Base-by-base conservation (phyloP, 2,888 invertebrate species). In the Lithosia quadra region DNA sequence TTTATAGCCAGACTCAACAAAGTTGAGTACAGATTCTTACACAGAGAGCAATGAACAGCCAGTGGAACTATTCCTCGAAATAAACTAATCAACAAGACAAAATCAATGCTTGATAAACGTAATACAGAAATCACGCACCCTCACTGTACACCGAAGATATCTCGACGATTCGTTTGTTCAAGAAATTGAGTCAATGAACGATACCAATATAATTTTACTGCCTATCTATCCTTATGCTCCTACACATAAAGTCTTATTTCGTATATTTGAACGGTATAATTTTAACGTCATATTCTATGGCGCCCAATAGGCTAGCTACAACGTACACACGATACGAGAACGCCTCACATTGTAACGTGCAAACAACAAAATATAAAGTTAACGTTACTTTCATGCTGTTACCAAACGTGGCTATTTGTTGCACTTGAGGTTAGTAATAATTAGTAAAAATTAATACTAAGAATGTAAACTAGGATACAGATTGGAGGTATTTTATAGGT, bases 131-230 rank as follows among this genome's bases (percentile, higher is more conserved):
- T 84, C 84, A 80, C 81, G 53, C 71, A 70, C 66, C 66, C 71
- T 73, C 33, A 8, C 73, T 75, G 69, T 74, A 76, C 72, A 65
- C 68, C 65, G 60, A 75, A 70, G 63, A 75, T 79, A 79, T 80
- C 75, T 63, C 74, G 74, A 74, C 83, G 79, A 80, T 82, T 81
- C 85, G 85, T 86, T 86, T 86, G 86, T 80, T 79, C 81, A 86
- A 86, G 85, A 86, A 84, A 86, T 86, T 86, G 86, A 86, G 81
- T 83, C 86, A 85, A 86, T 85, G 86, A 86, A 79, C 76, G 68
- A 33, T 67, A 59, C 86, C 72, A 79, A 72, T 2, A 53, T 77
- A 60, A 7, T 13, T 65, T 21, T 62, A 15, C 79, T 43, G 13
- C n/a, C 55, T 0, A 0, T 5, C 18, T 21, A 53, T 28, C 57